Evolutionary conservation across 2,113 vertebrate genomes (phyloP), one percentile per base, ranked within the genome.

Genomic region (Osmerus mordax): DNA sequence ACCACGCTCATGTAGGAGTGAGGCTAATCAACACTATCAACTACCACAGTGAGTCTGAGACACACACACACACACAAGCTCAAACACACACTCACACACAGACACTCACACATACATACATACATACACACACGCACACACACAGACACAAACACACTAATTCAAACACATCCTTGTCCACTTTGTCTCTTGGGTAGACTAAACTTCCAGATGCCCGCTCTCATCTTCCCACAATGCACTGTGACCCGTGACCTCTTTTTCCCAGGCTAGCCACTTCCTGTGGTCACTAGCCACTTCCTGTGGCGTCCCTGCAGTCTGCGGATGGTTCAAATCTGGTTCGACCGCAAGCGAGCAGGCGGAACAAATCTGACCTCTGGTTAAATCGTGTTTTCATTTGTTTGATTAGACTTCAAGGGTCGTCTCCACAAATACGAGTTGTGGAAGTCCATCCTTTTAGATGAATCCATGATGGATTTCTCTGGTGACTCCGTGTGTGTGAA

Each of bases 11-110:
- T 54, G 97, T 99, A 0, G 97, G 97, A 4, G 92, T 99, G 65
- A 93, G 97, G 4, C 85, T 99, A 72, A 99, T 99, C 91, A 99
- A 99, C 92, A 99, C 95, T 87, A 99, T 99, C 92, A 99, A 99
- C 84, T 92, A 99, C 80, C 95, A 99, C 3, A 96, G 97, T 99
- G 65, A 94, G 96, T 76, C 0, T 60, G 0, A 21, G 14, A 11
- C 61, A 36, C n/a, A 47, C 53, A 60, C 65, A 69, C 21, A 32
- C 41, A 64, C 32, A 16, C 55, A 16, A 23, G 3, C n/a, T 36
- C 47, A 54, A 3, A 55, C 52, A 56, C 15, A 6, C 53, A 67
- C 64, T 65, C 19, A 64, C 62, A 56, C 62, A 55, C 29, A 25
- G 3, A 19, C 28, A 65, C 29, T 28, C 9, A 7, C 36, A 62